Evolutionary conservation across 2,888 invertebrate species (phyloP).

Genomic region (Norana najaformis): DNA sequence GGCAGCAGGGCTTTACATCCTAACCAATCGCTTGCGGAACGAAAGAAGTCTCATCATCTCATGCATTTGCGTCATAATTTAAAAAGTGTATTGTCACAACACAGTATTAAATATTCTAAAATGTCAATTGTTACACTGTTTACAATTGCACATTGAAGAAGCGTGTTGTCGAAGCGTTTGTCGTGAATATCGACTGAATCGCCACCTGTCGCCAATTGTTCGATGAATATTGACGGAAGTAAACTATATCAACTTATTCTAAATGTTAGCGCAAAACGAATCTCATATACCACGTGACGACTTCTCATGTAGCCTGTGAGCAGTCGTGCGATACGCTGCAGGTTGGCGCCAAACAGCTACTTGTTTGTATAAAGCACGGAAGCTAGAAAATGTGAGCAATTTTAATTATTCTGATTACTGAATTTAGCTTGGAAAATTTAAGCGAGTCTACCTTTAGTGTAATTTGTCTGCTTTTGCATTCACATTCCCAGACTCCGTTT

Average conservation of each 20-base stretch:
- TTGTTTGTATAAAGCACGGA: neutral
- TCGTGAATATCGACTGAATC: neutral
- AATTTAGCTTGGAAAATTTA: neutral
- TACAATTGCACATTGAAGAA: neutral
- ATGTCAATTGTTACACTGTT: neutral
- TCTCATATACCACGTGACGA: neutral
- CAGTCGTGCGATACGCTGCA: neutral
- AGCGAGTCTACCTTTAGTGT: neutral
- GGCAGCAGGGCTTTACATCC: no score
- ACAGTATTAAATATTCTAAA: neutral
- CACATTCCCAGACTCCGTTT: neutral
- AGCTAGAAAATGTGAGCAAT: neutral
- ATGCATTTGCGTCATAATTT: no score
- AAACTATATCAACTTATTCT: neutral
- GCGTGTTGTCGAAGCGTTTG: no score
- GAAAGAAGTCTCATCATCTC: no score
- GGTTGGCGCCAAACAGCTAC: neutral
- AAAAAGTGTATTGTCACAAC: no score
- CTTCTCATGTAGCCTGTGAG: neutral
- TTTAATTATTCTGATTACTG: neutral
- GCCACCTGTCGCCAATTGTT: neutral
- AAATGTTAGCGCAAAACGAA: neutral
- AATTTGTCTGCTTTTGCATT: neutral
- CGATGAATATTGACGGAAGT: neutral
- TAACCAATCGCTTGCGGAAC: no score